These are phyloP conservation scores for Clarias platycephalus DNA, from an alignment of 2,797 vertebrate species.

Conservation along the genomic window DNA sequence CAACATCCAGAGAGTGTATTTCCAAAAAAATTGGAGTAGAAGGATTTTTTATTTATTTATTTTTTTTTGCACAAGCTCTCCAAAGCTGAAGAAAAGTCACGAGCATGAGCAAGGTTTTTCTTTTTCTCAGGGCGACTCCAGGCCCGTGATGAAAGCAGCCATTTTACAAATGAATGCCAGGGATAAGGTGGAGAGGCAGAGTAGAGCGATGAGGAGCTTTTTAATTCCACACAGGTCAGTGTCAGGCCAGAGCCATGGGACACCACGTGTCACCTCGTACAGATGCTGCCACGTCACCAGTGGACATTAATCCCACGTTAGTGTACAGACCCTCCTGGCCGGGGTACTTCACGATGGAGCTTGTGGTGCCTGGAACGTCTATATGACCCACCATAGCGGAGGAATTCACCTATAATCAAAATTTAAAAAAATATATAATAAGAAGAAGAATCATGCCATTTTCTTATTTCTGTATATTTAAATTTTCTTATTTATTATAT, in stretches of 20 bases:
- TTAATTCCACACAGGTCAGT: slow-evolving; percentile 53
- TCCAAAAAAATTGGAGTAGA: slow-evolving; percentile 58
- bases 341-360: slow-evolving; percentile 85
- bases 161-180: slow-evolving; percentile 47
- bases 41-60: slow-evolving; percentile 7
- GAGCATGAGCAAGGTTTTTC: slow-evolving; percentile 46
- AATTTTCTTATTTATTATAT: too few species aligned
- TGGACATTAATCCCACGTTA: slow-evolving; percentile 85
- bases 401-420: slow-evolving; percentile 79
- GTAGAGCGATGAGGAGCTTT: slow-evolving; percentile 52
- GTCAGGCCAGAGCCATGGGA: slow-evolving; percentile 91
- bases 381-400: slow-evolving; percentile 84
- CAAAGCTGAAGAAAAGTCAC: slow-evolving; percentile 44
- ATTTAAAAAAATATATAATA: neutral
- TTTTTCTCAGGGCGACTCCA: slow-evolving; percentile 52
- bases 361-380: slow-evolving; percentile 78
- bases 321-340: slow-evolving; percentile 89
- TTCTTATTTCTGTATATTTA: neutral
- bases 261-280: slow-evolving; percentile 95
- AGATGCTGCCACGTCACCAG: slow-evolving; percentile 83
- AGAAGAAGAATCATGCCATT: neutral
- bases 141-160: slow-evolving; percentile 55
- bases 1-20: slow-evolving; percentile 67
- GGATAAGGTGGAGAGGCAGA: slow-evolving; percentile 56
- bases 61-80: slow-evolving; percentile 31